Base-by-base conservation (phyloP, 1,140 invertebrate species). In the Cyphomyrmex costatus region DNA sequence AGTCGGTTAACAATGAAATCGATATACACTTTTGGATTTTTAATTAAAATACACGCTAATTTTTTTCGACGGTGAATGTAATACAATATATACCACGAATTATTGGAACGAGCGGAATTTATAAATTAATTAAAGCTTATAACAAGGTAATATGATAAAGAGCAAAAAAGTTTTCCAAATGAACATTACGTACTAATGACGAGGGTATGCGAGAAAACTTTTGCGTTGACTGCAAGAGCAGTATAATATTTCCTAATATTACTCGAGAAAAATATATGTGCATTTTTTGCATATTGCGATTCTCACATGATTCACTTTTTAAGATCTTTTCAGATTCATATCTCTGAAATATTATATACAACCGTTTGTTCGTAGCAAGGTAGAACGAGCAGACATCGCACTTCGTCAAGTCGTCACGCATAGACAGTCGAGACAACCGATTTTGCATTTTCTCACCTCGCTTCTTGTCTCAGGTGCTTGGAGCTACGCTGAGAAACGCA, bases 1-100 rank as follows among this genome's bases (percentile, higher is more conserved):
- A 58, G 49, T 10, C 19, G 60, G 21, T 46, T 16, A 56, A 51
- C 24, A 73, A 74, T 46, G 53, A 61, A 74, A 83, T 73, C 51
- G 51, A 71, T 46, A 71, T 46, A 73, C 30, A 36, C 30, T 42
- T 30, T 14, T 10, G 73, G 42, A 30, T 4, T 51, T 77, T 85
- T 90, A 87, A 90, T 90, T 90, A 90, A 85, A 53, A 70, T 58
- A 76, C 63, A 49, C 36, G 21, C 7, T 73, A 30, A 83, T 46
- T 83, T 74, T 51, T 58, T 30, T 30, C 14, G 36, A 19, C n/a
- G 36, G 78, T n/a, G 12, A 46, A 58, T 33, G 53, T 73, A 46
- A 58, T 42, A 42, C 60, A 46, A 58, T 42, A 42, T 42, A 42
- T 73, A 46, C 2, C 16, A 21, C 19, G 65, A 36, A 80, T 70